A percentile compares a stretch with the other conserved stretches of the same genome.
phyloP scores from a whole-genome alignment of 2,888 invertebrate genomes.

The Eristalis intricaria region DNA sequence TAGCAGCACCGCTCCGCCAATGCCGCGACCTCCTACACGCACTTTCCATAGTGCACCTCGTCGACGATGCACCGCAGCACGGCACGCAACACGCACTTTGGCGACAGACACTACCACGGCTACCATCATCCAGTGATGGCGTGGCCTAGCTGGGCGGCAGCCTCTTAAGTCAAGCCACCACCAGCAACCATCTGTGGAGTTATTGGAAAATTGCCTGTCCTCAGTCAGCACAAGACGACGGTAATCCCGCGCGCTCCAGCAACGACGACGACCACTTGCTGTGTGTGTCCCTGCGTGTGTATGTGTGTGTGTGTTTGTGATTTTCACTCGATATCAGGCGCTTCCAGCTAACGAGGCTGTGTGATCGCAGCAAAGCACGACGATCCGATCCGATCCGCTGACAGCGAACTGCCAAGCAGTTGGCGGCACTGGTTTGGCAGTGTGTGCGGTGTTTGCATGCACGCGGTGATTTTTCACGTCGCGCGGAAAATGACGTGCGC shows the following conservation, averaged over 20 bases:
- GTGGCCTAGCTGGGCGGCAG: conserved; percentile 28
- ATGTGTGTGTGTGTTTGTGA: conserved; percentile 4
- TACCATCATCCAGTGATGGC: conserved; percentile 25
- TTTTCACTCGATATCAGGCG: conserved; percentile 58
- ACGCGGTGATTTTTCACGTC: conserved; percentile 57
- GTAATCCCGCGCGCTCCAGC: conserved; percentile 18
- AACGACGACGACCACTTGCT: conserved; percentile 62
- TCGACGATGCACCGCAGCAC: conserved; percentile 10
- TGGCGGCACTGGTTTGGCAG: conserved; percentile 9
- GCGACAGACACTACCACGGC: conserved; percentile 54
- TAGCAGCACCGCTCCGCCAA: not conserved
- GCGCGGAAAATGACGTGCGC: conserved; percentile 56
- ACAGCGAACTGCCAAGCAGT: conserved; percentile 36
- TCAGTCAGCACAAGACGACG: conserved; percentile 13
- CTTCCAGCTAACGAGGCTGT: conserved; percentile 56
- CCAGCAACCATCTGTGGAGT: conserved; percentile 37
- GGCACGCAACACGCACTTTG: conserved; percentile 68
- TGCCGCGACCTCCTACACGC: conserved; percentile 62
- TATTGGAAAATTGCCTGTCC: conserved; percentile 68
- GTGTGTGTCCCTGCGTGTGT: conserved; percentile 29
- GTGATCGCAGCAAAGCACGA: conserved; percentile 56
- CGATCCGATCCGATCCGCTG: conserved; percentile 9
- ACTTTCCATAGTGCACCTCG: conserved; percentile 65
- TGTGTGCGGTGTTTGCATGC: conserved; percentile 24
- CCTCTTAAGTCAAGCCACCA: conserved; percentile 35